phyloP scores from a whole-genome alignment of 2,113 vertebrate genomes.

The Anguilla japonica region DNA sequence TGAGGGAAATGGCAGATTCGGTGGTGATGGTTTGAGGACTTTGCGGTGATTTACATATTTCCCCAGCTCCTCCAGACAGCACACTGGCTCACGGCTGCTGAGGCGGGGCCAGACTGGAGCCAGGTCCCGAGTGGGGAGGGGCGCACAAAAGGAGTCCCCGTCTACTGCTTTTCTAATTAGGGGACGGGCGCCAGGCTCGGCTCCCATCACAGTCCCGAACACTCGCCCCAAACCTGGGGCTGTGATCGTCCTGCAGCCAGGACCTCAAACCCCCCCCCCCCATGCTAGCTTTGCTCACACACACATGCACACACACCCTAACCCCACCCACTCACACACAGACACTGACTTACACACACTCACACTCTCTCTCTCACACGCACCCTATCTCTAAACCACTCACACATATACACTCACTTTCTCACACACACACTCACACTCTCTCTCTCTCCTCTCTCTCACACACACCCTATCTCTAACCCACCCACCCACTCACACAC shows the following conservation, averaged over 20 bases:
- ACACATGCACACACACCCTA: background rate
- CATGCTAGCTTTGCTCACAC: background rate
- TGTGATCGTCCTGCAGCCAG: constrained; percentile 2
- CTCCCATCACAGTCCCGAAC: constrained; percentile 59
- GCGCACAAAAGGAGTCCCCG: constrained; percentile 72
- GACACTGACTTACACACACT: background rate
- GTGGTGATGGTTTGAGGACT: constrained; percentile 56
- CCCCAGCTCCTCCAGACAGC: constrained; percentile 68
- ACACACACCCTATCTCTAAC: too few species aligned
- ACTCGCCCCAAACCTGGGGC: constrained; percentile 66
- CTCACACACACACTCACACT: background rate
- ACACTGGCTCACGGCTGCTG: constrained; percentile 60
- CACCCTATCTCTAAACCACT: too few species aligned
- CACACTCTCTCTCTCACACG: background rate
- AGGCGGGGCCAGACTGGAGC: constrained; percentile 74
- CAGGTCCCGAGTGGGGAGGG: constrained; percentile 49
- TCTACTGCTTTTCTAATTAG: constrained; percentile 75
- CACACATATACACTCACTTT: background rate
- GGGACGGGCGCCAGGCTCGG: constrained; percentile 65
- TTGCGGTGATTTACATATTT: constrained; percentile 73
- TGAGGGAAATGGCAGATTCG: constrained; percentile 41
- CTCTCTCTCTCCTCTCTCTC: too few species aligned
- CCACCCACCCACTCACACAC: too few species aligned
- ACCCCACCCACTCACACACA: too few species aligned
- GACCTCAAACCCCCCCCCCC: background rate